phyloP scores from a whole-genome alignment of 2,797 vertebrate species.

The Helicolenus hilgendorfi region DNA sequence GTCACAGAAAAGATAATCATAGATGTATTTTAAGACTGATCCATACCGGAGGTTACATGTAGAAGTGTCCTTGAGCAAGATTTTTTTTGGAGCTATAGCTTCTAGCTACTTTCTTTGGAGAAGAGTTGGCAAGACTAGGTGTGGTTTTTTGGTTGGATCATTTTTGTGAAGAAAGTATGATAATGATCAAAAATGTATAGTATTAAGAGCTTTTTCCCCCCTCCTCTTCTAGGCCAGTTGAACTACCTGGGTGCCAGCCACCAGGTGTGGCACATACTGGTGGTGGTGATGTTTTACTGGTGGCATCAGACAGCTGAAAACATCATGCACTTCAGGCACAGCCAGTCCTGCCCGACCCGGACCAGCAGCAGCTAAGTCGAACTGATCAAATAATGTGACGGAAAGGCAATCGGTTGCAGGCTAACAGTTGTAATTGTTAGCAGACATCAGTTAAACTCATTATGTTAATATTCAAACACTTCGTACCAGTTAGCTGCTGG shows the following conservation, averaged over 20 bases:
- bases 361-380: slow-evolving; percentile 71
- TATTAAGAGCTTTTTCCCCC: not conserved
- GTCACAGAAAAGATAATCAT: not conserved
- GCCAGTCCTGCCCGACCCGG: slow-evolving; percentile 89
- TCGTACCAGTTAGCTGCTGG: not conserved
- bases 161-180: not conserved
- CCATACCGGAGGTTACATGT: not conserved
- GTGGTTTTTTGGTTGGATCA: no score
- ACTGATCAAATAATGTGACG: not conserved
- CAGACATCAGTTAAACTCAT: not conserved
- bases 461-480: not conserved
- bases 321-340: slow-evolving; percentile 97
- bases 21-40: not conserved
- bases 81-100: no score
- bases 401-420: not conserved
- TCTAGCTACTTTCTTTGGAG: no score
- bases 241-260: slow-evolving; percentile 99
- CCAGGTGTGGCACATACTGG: slow-evolving; percentile 98
- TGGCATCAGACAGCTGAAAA: slow-evolving; percentile 97
- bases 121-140: no score
- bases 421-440: not conserved
- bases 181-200: not conserved
- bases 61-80: no score
- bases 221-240: slow-evolving; percentile 92
- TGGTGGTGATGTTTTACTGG: slow-evolving; percentile 98